Evolutionary conservation across 2,113 vertebrate species (phyloP).

Genomic region (Apodemus speciosus): DNA sequence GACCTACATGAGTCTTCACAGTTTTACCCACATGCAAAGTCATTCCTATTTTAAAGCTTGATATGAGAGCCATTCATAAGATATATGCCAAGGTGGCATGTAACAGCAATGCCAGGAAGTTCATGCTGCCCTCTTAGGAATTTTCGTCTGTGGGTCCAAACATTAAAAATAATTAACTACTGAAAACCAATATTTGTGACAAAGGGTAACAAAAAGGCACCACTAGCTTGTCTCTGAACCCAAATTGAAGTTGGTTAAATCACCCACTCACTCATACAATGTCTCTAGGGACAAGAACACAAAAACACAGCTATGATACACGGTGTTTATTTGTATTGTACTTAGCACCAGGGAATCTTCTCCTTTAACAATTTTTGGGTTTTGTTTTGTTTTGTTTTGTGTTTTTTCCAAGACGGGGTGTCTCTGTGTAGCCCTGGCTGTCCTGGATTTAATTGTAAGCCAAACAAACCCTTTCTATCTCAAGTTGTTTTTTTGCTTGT

Average conservation of each 20-base stretch:
- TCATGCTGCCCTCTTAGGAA: neutral
- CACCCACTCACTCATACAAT: slow-evolving; percentile 6
- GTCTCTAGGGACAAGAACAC: neutral
- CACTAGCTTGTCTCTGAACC: neutral
- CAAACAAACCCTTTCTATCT: neutral
- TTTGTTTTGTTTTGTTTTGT: too few relatives aligned
- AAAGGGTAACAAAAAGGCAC: slow-evolving; percentile 24
- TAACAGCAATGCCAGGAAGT: slow-evolving; percentile 7
- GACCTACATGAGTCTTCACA: neutral
- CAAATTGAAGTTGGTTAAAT: slow-evolving; percentile 48
- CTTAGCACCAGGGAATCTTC: slow-evolving; percentile 58
- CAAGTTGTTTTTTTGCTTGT: neutral
- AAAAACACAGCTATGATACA: neutral
- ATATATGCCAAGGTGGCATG: slow-evolving; percentile 13
- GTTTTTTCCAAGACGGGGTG: too few relatives aligned
- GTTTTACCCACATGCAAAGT: slow-evolving; percentile 12
- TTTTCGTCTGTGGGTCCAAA: neutral
- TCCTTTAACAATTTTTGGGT: slow-evolving; percentile 43
- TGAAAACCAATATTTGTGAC: neutral
- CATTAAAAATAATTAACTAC: slow-evolving; percentile 46
- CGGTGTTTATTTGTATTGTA: slow-evolving; percentile 60
- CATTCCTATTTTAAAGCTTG: slow-evolving; percentile 50
- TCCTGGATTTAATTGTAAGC: neutral
- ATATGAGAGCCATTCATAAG: slow-evolving; percentile 44
- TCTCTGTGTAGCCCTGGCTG: too few relatives aligned